Evolutionary conservation across 2,797 vertebrate genomes (phyloP).

Genomic region (Periparus ater): DNA sequence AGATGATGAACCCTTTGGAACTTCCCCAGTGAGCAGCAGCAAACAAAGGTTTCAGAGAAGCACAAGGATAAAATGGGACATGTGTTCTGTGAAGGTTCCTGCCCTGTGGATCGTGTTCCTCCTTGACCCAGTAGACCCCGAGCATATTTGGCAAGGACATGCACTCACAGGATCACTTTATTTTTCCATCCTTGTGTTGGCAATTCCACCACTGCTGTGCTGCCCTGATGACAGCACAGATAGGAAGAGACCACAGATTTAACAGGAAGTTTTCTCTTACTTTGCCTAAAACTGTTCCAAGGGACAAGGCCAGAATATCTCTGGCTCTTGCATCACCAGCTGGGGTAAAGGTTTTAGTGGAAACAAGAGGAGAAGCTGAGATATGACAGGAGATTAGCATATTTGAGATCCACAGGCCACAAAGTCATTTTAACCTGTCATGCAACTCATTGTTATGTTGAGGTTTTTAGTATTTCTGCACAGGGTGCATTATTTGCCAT

Average conservation of each 20-base stretch:
- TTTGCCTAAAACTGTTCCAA: background rate
- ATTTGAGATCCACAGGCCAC: background rate
- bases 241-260: background rate
- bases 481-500: background rate
- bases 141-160: accelerated
- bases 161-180: background rate
- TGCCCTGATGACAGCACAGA: background rate
- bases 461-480: background rate
- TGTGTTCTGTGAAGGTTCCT: accelerated
- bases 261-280: background rate
- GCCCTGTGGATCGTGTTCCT: background rate
- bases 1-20: slow-evolving; percentile 8
- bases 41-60: background rate
- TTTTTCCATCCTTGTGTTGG: background rate
- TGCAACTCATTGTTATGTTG: background rate
- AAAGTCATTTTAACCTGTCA: background rate
- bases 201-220: accelerated
- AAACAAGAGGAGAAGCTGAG: background rate
- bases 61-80: background rate
- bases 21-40: slow-evolving; percentile 8
- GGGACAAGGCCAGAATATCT: background rate
- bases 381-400: accelerated
- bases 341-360: background rate
- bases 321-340: background rate
- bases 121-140: background rate